A percentile compares a stretch with the other conserved stretches of the same genome.
phyloP scores from a whole-genome alignment of 2,888 invertebrate genomes.

The Oithona nana region DNA sequence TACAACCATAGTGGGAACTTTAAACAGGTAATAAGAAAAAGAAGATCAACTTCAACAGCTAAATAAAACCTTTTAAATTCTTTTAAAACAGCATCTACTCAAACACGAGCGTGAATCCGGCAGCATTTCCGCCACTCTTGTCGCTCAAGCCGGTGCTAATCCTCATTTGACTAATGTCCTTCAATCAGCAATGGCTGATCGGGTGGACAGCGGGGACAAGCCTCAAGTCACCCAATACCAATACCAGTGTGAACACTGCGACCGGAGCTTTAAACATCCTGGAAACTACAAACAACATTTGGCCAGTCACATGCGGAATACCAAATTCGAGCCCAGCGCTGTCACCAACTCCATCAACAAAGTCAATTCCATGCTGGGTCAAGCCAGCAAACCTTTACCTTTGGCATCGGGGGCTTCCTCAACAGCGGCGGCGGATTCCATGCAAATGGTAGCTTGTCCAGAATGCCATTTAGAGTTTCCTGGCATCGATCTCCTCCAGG shows the following conservation, averaged over 20 bases:
- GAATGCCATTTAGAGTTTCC: not conserved
- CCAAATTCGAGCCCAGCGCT: not conserved
- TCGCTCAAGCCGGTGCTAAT: not conserved
- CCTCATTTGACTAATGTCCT: slow-evolving; percentile 12
- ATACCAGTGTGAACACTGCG: slow-evolving; percentile 15
- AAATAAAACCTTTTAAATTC: not conserved
- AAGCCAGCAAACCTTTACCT: not conserved
- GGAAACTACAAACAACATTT: slow-evolving; percentile 17
- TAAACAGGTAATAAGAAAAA: not conserved
- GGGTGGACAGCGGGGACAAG: slow-evolving; percentile 14
- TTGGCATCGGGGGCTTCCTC: too few species aligned
- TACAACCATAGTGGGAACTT: slow-evolving; percentile 15
- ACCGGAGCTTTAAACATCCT: slow-evolving; percentile 15
- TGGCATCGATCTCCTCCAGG: not conserved
- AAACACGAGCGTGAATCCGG: slow-evolving; percentile 16
- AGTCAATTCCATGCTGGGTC: not conserved
- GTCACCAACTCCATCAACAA: not conserved
- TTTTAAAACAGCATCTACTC: slow-evolving; percentile 14
- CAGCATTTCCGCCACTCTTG: not conserved
- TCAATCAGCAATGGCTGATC: slow-evolving; percentile 16
- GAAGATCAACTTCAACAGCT: not conserved
- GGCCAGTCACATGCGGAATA: slow-evolving; percentile 12
- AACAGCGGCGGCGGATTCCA: not conserved
- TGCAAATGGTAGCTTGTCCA: not conserved
- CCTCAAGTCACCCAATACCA: not conserved